Conservation (phyloP, 2,888 invertebrate species). For the Dryomyza anilis region DNA sequence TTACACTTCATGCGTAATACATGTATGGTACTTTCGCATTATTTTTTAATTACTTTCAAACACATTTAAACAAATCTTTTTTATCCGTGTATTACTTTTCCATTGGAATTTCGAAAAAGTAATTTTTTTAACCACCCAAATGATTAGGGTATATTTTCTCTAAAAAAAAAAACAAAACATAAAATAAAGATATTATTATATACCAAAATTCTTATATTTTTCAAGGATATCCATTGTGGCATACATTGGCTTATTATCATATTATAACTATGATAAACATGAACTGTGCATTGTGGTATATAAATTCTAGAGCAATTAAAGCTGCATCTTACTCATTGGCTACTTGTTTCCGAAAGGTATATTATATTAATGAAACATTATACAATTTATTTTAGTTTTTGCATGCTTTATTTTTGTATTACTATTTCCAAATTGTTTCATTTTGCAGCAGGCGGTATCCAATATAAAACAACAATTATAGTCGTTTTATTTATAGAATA, state of each 20-base stretch:
- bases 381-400: neutral
- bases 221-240: constrained; percentile 67
- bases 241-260: constrained; percentile 66
- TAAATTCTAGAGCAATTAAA: constrained; percentile 71
- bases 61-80: too few species aligned
- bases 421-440: too few species aligned
- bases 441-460: too few species aligned
- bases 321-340: constrained; percentile 67
- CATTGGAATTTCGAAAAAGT: too few species aligned
- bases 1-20: too few species aligned
- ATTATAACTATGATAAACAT: constrained; percentile 75
- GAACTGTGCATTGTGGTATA: constrained; percentile 75
- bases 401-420: neutral
- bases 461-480: too few species aligned
- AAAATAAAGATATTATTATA: too few species aligned
- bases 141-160: too few species aligned
- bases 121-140: neutral
- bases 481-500: neutral
- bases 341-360: constrained; percentile 64
- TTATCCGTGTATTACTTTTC: too few species aligned
- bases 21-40: too few species aligned
- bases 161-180: too few species aligned
- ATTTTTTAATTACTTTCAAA: too few species aligned
- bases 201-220: neutral
- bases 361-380: constrained; percentile 3